Evolutionary conservation across 2,797 vertebrate species (phyloP), one percentile per base, ranked within the genome.

Genomic region (Malacoctenus gilli): DNA sequence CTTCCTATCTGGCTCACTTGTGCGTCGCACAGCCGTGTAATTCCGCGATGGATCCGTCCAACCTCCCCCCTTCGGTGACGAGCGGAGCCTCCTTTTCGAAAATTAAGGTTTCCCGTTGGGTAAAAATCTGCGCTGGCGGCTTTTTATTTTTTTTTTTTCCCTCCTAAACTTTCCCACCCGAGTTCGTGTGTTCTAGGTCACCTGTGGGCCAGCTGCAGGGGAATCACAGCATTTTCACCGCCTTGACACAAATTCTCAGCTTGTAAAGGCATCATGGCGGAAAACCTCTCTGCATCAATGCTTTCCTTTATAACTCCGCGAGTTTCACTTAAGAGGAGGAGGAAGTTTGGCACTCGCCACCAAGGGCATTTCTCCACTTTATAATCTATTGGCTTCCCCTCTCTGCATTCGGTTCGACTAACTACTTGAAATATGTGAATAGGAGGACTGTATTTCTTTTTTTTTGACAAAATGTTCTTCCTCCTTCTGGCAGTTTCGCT

Each of bases 221-320:
- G 19, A 60, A 25, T 51, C 43, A 12, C 23, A 48, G 22, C 40
- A 41, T 48, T 14, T 49, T 54, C 16, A 55, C 30, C 35, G 36
- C 23, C 39, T 47, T 25, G 21, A 60, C 34, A 62, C 2, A 4
- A 57, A 58, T 40, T 46, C 30, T 37, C 44, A 56, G 41, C 21
- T 37, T 51, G 20, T 23, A 18, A 64, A 35, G 22, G 40, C 35
- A 42, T 58, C 6, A 3, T 41, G 31, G 51, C 15, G 41, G 59
- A 36, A 28, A 59, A 36, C 11, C n/a, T 57, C 34, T 28, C 43
- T 57, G 46, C 59, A 62, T 25, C 51, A 40, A 25, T 37, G 39
- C 52, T 51, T 40, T 14, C 52, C 56, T 75, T 69, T 30, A 36
- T 12, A 40, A 38, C 47, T 63, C 47, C 32, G 32, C 32, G 44